Conservation (phyloP, 2,797 vertebrate genomes). For the Dendrocincla fuliginosa region DNA sequence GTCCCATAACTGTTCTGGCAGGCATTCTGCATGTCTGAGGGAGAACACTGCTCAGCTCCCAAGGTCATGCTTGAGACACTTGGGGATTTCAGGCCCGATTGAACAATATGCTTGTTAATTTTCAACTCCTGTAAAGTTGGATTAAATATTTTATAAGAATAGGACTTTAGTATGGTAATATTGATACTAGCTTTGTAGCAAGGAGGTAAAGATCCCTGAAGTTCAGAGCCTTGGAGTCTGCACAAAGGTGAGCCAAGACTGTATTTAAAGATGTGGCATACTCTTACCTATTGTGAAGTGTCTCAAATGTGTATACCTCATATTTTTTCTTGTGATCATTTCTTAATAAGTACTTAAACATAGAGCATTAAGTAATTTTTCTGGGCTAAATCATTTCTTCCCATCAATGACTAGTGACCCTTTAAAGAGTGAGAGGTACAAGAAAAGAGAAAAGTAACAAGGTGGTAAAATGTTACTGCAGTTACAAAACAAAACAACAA, state of each 20-base stretch:
- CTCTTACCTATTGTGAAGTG: not conserved
- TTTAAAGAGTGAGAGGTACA: not conserved
- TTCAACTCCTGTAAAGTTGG: not conserved
- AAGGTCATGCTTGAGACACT: not conserved
- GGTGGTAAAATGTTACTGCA: not conserved
- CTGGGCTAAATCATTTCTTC: not conserved
- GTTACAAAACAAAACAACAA: not conserved
- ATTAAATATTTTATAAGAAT: not conserved
- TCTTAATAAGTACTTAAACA: not conserved
- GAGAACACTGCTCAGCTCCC: not conserved
- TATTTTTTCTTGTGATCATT: not conserved
- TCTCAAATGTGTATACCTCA: not conserved
- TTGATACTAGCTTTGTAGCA: not conserved
- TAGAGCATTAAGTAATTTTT: not conserved
- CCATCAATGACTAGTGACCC: not conserved
- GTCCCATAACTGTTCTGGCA: not conserved
- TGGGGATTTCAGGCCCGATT: not conserved
- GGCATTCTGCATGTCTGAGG: not conserved
- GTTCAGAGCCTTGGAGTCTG: not conserved
- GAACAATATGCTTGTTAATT: not conserved
- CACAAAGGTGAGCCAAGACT: not conserved
- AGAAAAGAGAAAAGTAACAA: not conserved
- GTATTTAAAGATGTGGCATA: not conserved
- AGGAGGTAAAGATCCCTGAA: not conserved
- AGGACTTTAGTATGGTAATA: not conserved